These are phyloP conservation scores for Spatula versicolor DNA, from an alignment of 2,797 vertebrate species.

Conservation along the genomic window DNA sequence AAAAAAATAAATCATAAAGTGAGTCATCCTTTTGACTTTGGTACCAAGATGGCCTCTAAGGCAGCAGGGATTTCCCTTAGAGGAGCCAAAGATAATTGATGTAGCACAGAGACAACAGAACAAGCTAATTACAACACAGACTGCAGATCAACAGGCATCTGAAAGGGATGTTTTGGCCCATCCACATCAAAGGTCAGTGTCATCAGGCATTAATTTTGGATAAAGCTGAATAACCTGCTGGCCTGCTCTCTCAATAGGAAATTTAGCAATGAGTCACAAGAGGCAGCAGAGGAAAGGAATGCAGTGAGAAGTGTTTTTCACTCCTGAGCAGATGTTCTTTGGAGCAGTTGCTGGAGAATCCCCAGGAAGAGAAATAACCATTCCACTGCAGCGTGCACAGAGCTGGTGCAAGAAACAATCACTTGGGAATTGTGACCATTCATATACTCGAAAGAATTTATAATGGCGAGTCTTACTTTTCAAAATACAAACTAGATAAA, in stretches of 20 bases:
- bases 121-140: neutral
- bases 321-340: neutral
- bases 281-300: neutral
- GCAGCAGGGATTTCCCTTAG: neutral
- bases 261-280: neutral
- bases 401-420: neutral
- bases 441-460: rapidly evolving
- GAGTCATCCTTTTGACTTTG: neutral
- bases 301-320: neutral
- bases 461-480: neutral
- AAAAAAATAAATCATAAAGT: neutral
- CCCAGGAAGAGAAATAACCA: neutral
- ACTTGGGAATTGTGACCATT: neutral
- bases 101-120: neutral
- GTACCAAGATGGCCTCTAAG: neutral
- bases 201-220: neutral
- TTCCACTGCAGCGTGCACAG: neutral
- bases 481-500: neutral
- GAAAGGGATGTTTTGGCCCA: neutral
- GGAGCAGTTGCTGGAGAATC: neutral
- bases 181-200: neutral
- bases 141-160: neutral
- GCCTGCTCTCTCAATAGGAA: neutral
- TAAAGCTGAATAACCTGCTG: neutral
- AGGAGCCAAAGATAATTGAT: neutral